A percentile compares a stretch with the other conserved stretches of the same genome.
phyloP scores from a whole-genome alignment of 2,113 vertebrate genomes.

The Lampris megalopsis region DNA sequence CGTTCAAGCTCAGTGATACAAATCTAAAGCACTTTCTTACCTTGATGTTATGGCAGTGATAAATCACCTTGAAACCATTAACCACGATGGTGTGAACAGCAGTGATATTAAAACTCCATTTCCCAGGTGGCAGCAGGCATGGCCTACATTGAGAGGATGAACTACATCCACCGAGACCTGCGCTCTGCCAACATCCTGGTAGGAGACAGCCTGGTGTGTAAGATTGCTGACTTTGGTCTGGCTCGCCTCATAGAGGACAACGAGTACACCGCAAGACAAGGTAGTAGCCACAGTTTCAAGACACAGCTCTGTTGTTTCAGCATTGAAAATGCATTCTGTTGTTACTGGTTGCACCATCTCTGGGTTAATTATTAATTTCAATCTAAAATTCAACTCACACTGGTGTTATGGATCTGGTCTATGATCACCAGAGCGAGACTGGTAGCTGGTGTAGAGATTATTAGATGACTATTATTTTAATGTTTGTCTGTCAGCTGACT shows the following conservation, averaged over 20 bases:
- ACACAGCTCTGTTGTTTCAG: too few species aligned
- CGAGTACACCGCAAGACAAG: conserved; percentile 98
- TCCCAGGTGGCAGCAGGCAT: conserved; percentile 93
- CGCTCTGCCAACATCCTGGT: conserved; percentile 98
- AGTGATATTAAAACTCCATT: conserved; percentile 23
- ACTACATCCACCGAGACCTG: conserved; percentile 98
- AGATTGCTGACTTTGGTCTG: conserved; percentile 98
- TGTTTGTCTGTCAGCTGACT: too few species aligned
- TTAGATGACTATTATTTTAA: too few species aligned
- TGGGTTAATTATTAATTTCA: too few species aligned
- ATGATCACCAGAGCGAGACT: too few species aligned
- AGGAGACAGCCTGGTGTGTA: conserved; percentile 96
- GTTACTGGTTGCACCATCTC: too few species aligned
- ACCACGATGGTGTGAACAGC: conserved; percentile 10
- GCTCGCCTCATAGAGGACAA: conserved; percentile 98
- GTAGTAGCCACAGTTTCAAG: conserved; percentile 66
- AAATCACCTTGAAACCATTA: conserved; percentile 32
- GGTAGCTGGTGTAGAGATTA: too few species aligned
- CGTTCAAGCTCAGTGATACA: neutral
- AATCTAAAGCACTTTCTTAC: conserved; percentile 2
- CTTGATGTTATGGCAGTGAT: neutral
- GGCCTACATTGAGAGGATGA: conserved; percentile 99
- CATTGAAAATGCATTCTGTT: neutral
- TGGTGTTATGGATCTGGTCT: too few species aligned
- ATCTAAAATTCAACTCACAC: too few species aligned